These are phyloP conservation scores for Maniola hyperantus DNA, from an alignment of 2,888 invertebrate genomes.

Conservation along the genomic window DNA sequence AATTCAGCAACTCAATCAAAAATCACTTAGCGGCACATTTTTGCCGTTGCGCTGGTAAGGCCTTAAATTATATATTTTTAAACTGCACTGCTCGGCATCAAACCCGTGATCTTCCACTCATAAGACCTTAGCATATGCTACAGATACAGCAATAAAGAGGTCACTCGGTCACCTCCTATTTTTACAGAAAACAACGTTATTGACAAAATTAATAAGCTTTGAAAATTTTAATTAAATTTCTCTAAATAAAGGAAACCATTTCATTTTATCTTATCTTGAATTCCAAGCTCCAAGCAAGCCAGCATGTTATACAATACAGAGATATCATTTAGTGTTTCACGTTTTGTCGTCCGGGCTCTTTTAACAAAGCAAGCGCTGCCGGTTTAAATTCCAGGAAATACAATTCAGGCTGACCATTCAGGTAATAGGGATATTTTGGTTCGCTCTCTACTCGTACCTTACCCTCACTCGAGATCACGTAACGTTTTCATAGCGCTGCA, in stretches of 20 bases:
- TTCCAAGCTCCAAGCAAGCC: conserved; percentile 11
- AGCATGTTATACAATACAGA: conserved; percentile 22
- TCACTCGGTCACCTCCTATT: too few species aligned
- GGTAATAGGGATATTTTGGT: conserved; percentile 53
- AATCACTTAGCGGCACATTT: too few species aligned
- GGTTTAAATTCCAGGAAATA: conserved; percentile 27
- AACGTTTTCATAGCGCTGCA: conserved; percentile 69
- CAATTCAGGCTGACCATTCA: conserved; percentile 42
- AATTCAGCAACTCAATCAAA: too few species aligned
- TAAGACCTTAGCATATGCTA: too few species aligned
- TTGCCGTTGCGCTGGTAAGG: too few species aligned
- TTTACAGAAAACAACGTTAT: neutral
- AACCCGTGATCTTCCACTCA: too few species aligned
- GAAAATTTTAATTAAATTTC: neutral
- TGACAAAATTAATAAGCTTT: neutral
- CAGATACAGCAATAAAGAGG: too few species aligned
- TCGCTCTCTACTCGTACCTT: conserved; percentile 45
- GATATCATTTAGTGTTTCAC: conserved; percentile 23
- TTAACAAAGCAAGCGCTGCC: conserved; percentile 22
- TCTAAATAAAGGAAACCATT: neutral
- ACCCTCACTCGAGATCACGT: conserved; percentile 62
- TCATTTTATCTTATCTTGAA: conserved; percentile 15
- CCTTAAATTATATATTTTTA: too few species aligned
- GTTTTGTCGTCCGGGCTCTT: conserved; percentile 20
- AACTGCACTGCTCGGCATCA: too few species aligned